These are phyloP conservation scores for Ibidorhyncha struthersii DNA, from an alignment of 2,113 vertebrate genomes.

Conservation along the genomic window DNA sequence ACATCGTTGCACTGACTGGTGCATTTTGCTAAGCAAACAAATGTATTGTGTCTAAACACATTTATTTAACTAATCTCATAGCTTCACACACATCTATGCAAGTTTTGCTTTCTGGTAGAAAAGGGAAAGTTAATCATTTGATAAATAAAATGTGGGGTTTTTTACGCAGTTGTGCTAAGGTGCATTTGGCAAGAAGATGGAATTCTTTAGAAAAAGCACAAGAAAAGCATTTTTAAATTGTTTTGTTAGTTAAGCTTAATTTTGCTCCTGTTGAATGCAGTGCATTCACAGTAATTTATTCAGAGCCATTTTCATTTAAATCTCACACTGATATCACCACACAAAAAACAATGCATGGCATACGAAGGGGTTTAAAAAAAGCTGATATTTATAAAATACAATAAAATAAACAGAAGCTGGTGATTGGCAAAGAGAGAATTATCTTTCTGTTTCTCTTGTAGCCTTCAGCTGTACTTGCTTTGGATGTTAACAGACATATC, in stretches of 20 bases:
- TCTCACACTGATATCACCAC: neutral
- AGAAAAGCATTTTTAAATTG: slow-evolving; percentile 31
- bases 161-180: neutral
- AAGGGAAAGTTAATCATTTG: neutral
- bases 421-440: neutral
- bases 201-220: neutral
- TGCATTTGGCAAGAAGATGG: neutral
- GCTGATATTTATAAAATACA: neutral
- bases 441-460: neutral
- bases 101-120: neutral
- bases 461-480: neutral
- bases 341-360: neutral
- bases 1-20: accelerated
- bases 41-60: neutral
- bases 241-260: slow-evolving; percentile 46
- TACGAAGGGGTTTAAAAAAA: neutral
- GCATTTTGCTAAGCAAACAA: neutral
- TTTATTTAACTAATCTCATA: neutral
- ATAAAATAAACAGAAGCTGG: neutral
- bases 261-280: neutral
- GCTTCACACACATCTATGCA: neutral
- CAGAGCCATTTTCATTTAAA: slow-evolving; percentile 36
- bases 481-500: neutral
- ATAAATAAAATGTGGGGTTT: neutral
- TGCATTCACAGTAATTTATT: slow-evolving; percentile 9